Evolutionary conservation across 2,888 invertebrate species (phyloP).

Genomic region (Oligia fasciuncula): DNA sequence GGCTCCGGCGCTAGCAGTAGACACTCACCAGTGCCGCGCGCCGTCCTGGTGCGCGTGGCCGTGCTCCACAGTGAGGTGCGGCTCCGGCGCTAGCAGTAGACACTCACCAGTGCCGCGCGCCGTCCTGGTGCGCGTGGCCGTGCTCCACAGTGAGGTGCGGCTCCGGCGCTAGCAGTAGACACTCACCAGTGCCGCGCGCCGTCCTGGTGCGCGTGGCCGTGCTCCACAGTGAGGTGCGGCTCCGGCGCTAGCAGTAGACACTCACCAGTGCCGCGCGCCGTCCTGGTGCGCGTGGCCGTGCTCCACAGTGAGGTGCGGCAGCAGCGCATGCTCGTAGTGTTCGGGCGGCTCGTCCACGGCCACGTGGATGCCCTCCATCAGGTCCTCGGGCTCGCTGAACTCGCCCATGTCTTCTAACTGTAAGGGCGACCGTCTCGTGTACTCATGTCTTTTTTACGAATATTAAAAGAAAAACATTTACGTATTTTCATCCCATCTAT

Average conservation of each 20-base stretch:
- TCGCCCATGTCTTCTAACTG: slow-evolving; percentile 91
- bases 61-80: slow-evolving; percentile 85
- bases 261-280: slow-evolving; percentile 80
- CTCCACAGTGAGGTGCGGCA: slow-evolving; percentile 86
- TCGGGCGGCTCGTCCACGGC: slow-evolving; percentile 89
- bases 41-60: slow-evolving; percentile 86
- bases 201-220: slow-evolving; percentile 85
- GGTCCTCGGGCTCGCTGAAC: slow-evolving; percentile 96
- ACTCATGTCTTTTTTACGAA: not conserved
- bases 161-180: not conserved
- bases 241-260: too few relatives aligned
- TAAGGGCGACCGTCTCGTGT: slow-evolving; percentile 16
- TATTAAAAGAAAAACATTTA: not conserved
- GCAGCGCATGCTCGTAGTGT: slow-evolving; percentile 77
- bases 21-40: slow-evolving; percentile 77
- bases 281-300: slow-evolving; percentile 85
- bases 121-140: slow-evolving; percentile 85
- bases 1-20: slow-evolving; percentile 62
- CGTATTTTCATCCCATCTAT: too few relatives aligned
- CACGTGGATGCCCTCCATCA: slow-evolving; percentile 95
- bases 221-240: slow-evolving; percentile 86
- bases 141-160: slow-evolving; percentile 86
- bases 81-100: slow-evolving; percentile 48
- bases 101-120: slow-evolving; percentile 79
- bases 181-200: slow-evolving; percentile 80